A percentile compares a stretch with the other conserved stretches of the same genome.
phyloP scores from a whole-genome alignment of 2,797 vertebrate species.

The Fistularia commersonii region DNA sequence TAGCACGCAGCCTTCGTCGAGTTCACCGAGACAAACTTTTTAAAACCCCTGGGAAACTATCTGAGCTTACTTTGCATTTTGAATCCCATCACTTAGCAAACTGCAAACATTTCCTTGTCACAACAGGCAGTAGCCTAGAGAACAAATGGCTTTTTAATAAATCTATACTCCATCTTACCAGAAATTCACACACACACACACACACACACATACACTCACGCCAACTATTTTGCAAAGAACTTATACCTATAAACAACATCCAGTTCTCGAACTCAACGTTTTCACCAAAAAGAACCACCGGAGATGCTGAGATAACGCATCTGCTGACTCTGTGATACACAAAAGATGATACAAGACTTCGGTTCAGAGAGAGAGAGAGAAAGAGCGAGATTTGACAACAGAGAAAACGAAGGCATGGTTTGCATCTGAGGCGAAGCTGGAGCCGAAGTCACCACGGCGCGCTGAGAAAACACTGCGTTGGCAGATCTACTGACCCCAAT shows the following conservation, averaged over 20 bases:
- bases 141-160: not conserved
- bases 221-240: too few relatives aligned
- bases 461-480: constrained; percentile 54
- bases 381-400: constrained; percentile 21
- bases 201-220: constrained; percentile 7
- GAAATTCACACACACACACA: not conserved
- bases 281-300: constrained; percentile 20
- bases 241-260: not conserved
- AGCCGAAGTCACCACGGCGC: constrained; percentile 49
- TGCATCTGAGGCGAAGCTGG: constrained; percentile 36
- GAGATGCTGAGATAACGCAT: constrained; percentile 55
- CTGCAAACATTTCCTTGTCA: too few relatives aligned
- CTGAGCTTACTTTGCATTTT: too few relatives aligned
- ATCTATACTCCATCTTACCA: not conserved
- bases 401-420: constrained; percentile 51
- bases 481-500: constrained; percentile 67
- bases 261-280: constrained; percentile 16
- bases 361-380: constrained; percentile 53
- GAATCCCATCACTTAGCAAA: too few relatives aligned
- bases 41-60: too few relatives aligned
- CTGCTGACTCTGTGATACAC: constrained; percentile 58
- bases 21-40: too few relatives aligned
- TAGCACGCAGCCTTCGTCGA: too few relatives aligned
- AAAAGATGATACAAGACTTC: constrained; percentile 49
- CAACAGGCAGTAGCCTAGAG: not conserved